Evolutionary conservation across 2,888 invertebrate genomes (phyloP).

Genomic region (Cynaeus angustus): DNA sequence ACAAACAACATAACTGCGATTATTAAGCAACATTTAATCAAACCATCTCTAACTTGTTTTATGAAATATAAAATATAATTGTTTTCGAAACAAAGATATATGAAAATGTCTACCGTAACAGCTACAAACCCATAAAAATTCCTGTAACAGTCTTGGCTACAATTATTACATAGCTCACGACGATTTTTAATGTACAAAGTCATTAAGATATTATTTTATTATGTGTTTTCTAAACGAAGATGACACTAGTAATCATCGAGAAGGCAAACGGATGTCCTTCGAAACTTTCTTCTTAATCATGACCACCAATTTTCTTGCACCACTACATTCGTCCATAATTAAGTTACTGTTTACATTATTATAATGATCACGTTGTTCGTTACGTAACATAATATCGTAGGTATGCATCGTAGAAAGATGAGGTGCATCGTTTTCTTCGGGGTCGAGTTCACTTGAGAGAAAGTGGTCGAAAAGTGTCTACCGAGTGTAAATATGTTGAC

Average conservation of each 20-base stretch:
- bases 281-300: conserved; percentile 10
- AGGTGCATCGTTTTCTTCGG: conserved; percentile 47
- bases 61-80: no score
- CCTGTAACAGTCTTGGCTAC: not conserved
- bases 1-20: no score
- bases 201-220: conserved; percentile 7
- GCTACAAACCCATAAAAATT: no score
- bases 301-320: conserved; percentile 2
- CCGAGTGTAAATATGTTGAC: conserved; percentile 53
- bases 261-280: conserved; percentile 11
- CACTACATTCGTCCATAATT: conserved; percentile 8
- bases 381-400: conserved; percentile 11
- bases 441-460: conserved; percentile 57
- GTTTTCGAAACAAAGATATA: no score
- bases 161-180: not conserved
- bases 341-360: conserved; percentile 13
- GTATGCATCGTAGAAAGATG: conserved; percentile 21
- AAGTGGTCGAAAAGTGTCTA: conserved; percentile 56
- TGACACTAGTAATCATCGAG: conserved; percentile 2
- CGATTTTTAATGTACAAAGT: not conserved
- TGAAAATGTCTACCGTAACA: no score
- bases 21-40: no score
- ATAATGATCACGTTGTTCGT: conserved; percentile 12
- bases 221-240: not conserved
- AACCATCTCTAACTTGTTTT: no score